Evolutionary conservation across 1,140 invertebrate genomes (phyloP).

Genomic region (Euschistus heros): DNA sequence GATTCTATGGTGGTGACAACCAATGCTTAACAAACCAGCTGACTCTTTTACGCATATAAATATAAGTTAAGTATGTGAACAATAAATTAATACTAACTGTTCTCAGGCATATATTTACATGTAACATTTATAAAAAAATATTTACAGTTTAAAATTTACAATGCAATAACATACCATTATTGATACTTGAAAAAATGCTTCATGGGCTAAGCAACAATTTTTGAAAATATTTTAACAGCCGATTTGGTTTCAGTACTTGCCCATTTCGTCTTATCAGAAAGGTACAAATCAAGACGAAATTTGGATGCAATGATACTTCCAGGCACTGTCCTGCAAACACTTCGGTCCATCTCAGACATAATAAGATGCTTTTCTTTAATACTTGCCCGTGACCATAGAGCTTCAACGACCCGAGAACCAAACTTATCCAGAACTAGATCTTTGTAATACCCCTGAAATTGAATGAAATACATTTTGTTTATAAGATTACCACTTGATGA

Average conservation of each 20-base stretch:
- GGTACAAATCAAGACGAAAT: slow-evolving; percentile 9
- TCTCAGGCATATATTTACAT: no score
- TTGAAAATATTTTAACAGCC: neutral
- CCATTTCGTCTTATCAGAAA: slow-evolving; percentile 18
- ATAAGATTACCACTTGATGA: no score
- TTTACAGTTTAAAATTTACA: no score
- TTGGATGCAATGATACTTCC: slow-evolving; percentile 3
- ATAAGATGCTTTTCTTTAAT: slow-evolving; percentile 5
- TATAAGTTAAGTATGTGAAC: no score
- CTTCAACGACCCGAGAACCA: slow-evolving; percentile 10
- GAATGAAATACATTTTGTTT: neutral
- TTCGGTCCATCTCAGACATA: neutral
- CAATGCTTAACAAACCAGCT: no score
- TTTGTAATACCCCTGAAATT: slow-evolving; percentile 9
- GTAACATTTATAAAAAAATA: no score
- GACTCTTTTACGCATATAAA: no score
- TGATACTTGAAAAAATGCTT: no score
- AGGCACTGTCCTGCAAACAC: neutral
- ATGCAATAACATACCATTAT: no score
- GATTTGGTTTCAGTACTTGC: neutral
- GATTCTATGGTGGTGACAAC: no score
- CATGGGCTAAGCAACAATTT: neutral
- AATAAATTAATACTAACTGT: no score
- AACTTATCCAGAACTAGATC: slow-evolving; percentile 8
- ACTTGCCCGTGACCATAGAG: neutral